phyloP scores from a whole-genome alignment of 2,113 vertebrate species.

The Sturnira hondurensis region DNA sequence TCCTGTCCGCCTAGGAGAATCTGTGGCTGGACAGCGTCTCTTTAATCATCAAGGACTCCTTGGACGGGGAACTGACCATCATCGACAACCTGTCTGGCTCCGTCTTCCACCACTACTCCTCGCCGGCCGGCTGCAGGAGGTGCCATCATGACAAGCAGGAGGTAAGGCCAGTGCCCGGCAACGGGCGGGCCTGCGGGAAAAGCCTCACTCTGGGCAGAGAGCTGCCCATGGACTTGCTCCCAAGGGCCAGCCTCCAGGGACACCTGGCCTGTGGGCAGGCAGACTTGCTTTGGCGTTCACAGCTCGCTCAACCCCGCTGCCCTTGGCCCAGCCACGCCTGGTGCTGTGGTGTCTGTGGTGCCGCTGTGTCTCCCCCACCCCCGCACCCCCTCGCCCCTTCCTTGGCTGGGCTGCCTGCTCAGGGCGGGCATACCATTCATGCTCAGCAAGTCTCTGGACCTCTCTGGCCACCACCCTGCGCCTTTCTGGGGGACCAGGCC shows the following conservation, averaged over 20 bases:
- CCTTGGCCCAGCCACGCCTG: slow-evolving; percentile 66
- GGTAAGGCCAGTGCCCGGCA: slow-evolving; percentile 79
- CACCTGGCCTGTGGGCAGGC: not conserved
- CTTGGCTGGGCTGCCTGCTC: not conserved
- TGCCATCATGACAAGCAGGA: slow-evolving; percentile 94
- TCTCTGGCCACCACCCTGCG: not conserved
- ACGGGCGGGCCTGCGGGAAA: not conserved
- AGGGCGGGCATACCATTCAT: not conserved
- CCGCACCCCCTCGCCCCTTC: not conserved
- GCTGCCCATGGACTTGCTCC: slow-evolving; percentile 33
- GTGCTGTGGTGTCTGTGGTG: slow-evolving; percentile 61
- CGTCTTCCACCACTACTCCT: slow-evolving; percentile 99
- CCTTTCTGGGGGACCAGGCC: not conserved
- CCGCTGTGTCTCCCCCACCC: slow-evolving; percentile 56
- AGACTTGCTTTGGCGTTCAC: not conserved
- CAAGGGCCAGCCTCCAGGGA: not conserved
- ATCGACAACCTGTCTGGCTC: slow-evolving; percentile 99
- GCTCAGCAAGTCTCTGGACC: not conserved
- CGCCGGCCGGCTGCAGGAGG: slow-evolving; percentile 90
- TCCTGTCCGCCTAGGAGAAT: slow-evolving; percentile 93
- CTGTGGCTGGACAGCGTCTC: slow-evolving; percentile 99
- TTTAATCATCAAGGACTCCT: slow-evolving; percentile 98
- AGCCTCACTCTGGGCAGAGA: not conserved
- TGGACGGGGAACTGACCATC: slow-evolving; percentile 99
- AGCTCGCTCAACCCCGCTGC: slow-evolving; percentile 34